These are phyloP conservation scores for Cervus canadensis DNA, from an alignment of 2,113 vertebrate genomes.

Conservation along the genomic window DNA sequence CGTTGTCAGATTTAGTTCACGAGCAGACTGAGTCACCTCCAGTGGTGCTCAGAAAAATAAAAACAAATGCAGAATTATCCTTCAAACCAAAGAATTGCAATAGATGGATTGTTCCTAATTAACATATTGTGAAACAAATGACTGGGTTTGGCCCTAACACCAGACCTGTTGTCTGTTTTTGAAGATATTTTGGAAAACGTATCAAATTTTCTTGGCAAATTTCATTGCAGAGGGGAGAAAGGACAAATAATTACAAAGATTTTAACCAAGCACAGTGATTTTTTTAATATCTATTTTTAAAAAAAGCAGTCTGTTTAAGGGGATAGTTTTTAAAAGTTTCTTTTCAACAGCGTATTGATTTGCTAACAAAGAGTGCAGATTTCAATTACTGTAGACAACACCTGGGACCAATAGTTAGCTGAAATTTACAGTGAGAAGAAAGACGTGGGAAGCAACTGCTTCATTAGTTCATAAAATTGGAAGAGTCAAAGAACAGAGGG, in stretches of 20 bases:
- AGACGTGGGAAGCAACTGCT: neutral
- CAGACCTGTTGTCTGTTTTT: slow-evolving; percentile 49
- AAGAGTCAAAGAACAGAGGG: neutral
- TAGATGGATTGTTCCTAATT: slow-evolving; percentile 40
- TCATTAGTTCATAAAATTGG: neutral
- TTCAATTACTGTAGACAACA: slow-evolving; percentile 55
- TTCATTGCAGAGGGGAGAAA: neutral
- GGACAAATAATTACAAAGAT: slow-evolving; percentile 20
- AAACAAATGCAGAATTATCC: slow-evolving; percentile 43
- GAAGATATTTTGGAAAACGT: slow-evolving; percentile 59
- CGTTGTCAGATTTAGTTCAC: neutral
- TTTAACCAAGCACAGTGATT: neutral
- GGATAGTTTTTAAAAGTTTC: slow-evolving; percentile 1
- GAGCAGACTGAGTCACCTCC: neutral
- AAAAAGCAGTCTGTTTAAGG: no score
- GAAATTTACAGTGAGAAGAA: neutral
- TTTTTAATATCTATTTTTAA: neutral
- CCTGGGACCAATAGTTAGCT: slow-evolving; percentile 57
- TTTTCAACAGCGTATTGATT: neutral
- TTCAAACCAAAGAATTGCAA: neutral
- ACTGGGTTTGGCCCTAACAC: slow-evolving; percentile 15
- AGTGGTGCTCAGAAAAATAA: slow-evolving; percentile 15
- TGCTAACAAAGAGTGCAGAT: neutral
- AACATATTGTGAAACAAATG: slow-evolving; percentile 54
- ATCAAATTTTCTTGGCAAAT: slow-evolving; percentile 35